Evolutionary conservation across 2,113 vertebrate species (phyloP).

Genomic region (Laterallus jamaicensis): DNA sequence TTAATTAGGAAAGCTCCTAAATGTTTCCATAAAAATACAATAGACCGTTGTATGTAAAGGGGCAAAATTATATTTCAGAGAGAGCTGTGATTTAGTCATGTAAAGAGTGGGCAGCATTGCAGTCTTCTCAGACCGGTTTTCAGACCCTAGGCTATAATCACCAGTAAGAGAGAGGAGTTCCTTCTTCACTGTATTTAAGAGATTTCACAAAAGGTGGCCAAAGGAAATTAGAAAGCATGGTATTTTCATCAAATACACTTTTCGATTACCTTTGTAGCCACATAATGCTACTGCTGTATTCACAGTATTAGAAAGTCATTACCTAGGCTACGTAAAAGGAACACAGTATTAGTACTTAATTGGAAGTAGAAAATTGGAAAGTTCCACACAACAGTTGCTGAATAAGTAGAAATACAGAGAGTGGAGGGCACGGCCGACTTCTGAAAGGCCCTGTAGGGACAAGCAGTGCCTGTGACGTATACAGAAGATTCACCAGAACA

Average conservation of each 20-base stretch:
- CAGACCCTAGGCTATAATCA: neutral
- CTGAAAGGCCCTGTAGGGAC: neutral
- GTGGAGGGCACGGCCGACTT: neutral
- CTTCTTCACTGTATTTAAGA: neutral
- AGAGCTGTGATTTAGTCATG: neutral
- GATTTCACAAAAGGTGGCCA: neutral
- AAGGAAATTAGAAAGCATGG: neutral
- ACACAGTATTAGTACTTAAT: neutral
- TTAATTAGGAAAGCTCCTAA: conserved; percentile 17
- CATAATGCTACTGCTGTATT: neutral
- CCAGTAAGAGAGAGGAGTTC: neutral
- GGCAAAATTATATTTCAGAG: neutral
- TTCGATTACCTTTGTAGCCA: neutral
- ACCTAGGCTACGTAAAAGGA: neutral
- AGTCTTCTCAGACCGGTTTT: neutral
- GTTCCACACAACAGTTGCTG: neutral
- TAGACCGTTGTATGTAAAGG: neutral
- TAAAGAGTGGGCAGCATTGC: neutral
- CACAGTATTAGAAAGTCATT: neutral
- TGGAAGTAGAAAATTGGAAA: neutral
- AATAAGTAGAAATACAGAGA: neutral
- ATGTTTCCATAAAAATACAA: neutral
- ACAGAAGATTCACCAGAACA: neutral
- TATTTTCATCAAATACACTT: neutral
- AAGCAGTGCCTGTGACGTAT: neutral